These are phyloP conservation scores for Piaya cayana DNA, from an alignment of 2,113 vertebrate genomes.

Conservation along the genomic window DNA sequence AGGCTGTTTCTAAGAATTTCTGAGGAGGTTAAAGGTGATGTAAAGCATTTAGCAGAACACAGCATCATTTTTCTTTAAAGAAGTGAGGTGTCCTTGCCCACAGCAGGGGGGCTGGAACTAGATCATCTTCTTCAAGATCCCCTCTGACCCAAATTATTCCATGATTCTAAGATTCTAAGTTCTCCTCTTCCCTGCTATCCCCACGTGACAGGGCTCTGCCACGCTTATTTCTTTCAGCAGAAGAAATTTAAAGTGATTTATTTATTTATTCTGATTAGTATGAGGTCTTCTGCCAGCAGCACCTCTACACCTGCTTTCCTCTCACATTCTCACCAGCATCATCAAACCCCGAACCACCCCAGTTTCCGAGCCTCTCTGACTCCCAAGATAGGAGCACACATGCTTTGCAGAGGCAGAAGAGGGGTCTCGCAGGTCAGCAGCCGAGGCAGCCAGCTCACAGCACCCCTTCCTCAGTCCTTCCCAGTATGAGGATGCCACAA, in stretches of 20 bases:
- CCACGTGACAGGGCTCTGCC: not conserved
- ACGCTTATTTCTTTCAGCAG: not conserved
- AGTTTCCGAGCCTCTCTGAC: not conserved
- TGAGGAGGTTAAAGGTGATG: not conserved
- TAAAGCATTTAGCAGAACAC: not conserved
- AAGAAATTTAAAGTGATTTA: not conserved
- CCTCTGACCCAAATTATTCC: no score
- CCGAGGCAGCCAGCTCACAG: not conserved
- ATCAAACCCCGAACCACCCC: not conserved
- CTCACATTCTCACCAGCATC: not conserved
- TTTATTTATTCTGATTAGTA: not conserved
- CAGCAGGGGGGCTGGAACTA: no score
- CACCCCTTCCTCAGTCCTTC: not conserved
- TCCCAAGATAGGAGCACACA: fast-evolving
- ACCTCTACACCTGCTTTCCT: not conserved
- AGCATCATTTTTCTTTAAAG: not conserved
- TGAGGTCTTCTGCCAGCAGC: not conserved
- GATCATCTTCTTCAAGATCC: no score
- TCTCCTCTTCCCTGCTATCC: not conserved
- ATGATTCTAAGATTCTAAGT: not conserved
- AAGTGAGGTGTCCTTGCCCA: no score
- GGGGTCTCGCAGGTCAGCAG: not conserved
- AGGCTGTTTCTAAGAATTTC: not conserved
- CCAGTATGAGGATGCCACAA: fast-evolving
- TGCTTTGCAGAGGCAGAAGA: not conserved